Conservation (phyloP, 1,140 invertebrate species). For the Hyles euphorbiae region DNA sequence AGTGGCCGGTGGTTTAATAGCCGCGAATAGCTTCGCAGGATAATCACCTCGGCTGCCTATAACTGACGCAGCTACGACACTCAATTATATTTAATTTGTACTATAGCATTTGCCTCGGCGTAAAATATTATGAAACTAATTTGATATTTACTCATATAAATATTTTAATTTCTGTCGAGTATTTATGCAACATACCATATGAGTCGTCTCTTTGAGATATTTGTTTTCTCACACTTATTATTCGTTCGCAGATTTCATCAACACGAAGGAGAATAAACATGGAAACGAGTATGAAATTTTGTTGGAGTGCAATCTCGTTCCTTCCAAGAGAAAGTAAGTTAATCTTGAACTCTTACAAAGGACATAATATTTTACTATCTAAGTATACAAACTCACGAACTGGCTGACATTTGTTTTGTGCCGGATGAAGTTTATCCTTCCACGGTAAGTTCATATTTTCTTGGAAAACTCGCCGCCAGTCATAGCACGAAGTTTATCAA, state of each 20-base stretch:
- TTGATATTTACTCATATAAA: no score
- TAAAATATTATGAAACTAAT: no score
- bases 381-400: conserved; percentile 10
- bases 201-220: no score
- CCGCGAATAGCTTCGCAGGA: conserved; percentile 27
- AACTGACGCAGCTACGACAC: no score
- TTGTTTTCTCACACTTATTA: background rate
- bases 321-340: conserved; percentile 36
- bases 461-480: conserved; percentile 18
- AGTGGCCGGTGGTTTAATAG: conserved; percentile 48
- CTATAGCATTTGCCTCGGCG: no score
- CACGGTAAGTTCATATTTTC: conserved; percentile 14
- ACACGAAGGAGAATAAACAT: conserved; percentile 18
- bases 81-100: no score
- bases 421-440: conserved; percentile 20
- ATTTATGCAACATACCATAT: no score
- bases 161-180: no score
- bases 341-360: conserved; percentile 14
- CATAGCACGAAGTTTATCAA: conserved; percentile 24
- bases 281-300: conserved; percentile 28
- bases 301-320: conserved; percentile 26
- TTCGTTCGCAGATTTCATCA: conserved; percentile 31
- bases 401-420: conserved; percentile 19
- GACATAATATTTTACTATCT: conserved; percentile 4
- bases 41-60: background rate